Evolutionary conservation across 2,113 vertebrate species (phyloP), one percentile per base, ranked within the genome.

Genomic region (Chaetops frenatus): DNA sequence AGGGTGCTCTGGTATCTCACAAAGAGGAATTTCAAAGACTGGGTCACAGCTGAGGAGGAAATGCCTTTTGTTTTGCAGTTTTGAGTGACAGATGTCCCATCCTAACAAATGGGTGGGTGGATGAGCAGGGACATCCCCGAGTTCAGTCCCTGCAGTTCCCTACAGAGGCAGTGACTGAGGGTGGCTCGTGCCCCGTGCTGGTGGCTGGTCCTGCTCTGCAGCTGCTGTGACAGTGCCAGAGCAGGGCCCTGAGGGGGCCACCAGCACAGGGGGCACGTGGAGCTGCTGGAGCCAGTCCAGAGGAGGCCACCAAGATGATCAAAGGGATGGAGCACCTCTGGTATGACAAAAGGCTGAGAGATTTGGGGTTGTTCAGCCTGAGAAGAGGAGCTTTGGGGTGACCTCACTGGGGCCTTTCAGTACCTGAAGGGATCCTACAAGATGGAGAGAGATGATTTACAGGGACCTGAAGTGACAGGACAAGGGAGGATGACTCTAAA

Each of bases 161-260:
- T n/a, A 0, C 14, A 2, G 9, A 22, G 54, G 6, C 19, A n/a
- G 4, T 7, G 44, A 1, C 56, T 40, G 61, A 17, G 45, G 66
- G 23, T 19, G 53, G 21, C 28, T 69, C 6, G 1, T 25, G 36
- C 33, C 42, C 29, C 11, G 38, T 10, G 19, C n/a, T 5, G 9
- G n/a, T 31, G 18, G 23, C 20, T 28, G 24, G 40, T 11, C 35
- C 51, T 0, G 0, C 6, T 16, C 27, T 47, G 69, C 38, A 51
- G 45, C 38, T 44, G 33, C 50, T 57, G 42, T 48, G 44, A 27
- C 53, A 27, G n/a, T 22, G 64, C 20, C n/a, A 58, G 3, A 36
- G 72, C 14, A 25, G n/a, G 48, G 23, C 28, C 24, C 35, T 21
- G 53, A 38, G 31, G 42, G 50, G 10, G 4, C 16, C 40, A 13